Evolutionary conservation across 92 coral and sea anemone species (phyloP), one percentile per base, ranked within the genome.

Genomic region (Zoanthus solanderi): DNA sequence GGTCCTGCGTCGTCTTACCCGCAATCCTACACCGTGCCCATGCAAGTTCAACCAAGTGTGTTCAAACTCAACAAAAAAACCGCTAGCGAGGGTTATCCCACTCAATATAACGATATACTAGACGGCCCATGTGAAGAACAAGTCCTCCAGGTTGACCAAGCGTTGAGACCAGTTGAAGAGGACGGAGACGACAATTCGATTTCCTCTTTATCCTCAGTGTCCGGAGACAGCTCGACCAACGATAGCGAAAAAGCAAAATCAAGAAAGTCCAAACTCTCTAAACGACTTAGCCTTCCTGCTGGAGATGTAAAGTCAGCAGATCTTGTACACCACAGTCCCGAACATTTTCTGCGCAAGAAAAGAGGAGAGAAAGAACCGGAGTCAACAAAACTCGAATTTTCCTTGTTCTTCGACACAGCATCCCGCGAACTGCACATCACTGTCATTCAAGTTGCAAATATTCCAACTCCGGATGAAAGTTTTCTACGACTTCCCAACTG

Each of bases 361-460:
- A 87, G 75, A 45, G 79, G 77, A 6, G 72, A 47, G 0, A 88
- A 17, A 0, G 88, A 86, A 15, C 83, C 72, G 0, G 90, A 90
- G 48, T 89, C 84, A 54, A 93, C 98, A 47, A 80, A 88, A 13
- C 87, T 97, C 0, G 93, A 93, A 29, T 92, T 94, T 45, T 97
- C 99, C 2, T 88, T 96, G 78, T 95, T 97, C 83, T 97, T 95
- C 75, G 98, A 97, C 63, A 91, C 96, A 1, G 97, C 98, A 6
- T 93, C 94, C 10, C 95, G 95, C 75, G 99, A 97, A 37, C 63
- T 97, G 15, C 99, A 97, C 66, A 88, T 97, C 48, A 97, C 99
- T 1, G 99, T 97, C 0, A 88, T 97, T 34, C 96, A 92, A 68
- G 94, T 94, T 34, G 78, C 92, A 14, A 94, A 95, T 12, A 92